These are phyloP conservation scores for Portevinia maculata DNA, from an alignment of 2,888 invertebrate genomes.

Conservation along the genomic window DNA sequence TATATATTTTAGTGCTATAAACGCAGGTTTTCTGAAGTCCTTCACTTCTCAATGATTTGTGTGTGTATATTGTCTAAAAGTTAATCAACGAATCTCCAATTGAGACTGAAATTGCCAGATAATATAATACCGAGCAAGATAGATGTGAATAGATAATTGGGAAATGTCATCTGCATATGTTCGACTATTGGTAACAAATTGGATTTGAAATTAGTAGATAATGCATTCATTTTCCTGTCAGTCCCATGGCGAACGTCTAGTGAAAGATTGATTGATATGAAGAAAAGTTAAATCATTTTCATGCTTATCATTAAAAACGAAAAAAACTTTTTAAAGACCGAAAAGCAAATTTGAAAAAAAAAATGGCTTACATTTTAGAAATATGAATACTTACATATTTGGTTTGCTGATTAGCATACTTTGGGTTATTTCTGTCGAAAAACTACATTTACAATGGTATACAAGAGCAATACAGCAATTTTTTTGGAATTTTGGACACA, in stretches of 20 bases:
- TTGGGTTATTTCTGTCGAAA: too few relatives aligned
- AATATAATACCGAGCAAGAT: conserved; percentile 33
- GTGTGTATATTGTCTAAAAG: conserved; percentile 29
- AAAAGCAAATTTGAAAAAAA: too few relatives aligned
- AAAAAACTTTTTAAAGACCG: too few relatives aligned
- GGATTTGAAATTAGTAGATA: conserved; percentile 19
- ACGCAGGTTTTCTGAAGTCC: conserved; percentile 13
- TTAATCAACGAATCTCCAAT: conserved; percentile 49
- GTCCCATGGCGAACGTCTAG: conserved; percentile 7
- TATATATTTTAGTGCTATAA: background rate
- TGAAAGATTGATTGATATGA: background rate
- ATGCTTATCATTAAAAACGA: too few relatives aligned
- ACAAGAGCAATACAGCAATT: too few relatives aligned
- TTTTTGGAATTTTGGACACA: too few relatives aligned
- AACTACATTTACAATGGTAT: too few relatives aligned
- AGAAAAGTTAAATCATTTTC: background rate
- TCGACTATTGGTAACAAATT: conserved; percentile 43
- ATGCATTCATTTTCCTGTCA: conserved; percentile 28
- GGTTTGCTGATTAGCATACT: too few relatives aligned
- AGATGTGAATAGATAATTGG: conserved; percentile 55
- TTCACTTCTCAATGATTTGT: conserved; percentile 44
- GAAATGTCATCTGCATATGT: conserved; percentile 58
- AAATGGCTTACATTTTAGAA: too few relatives aligned
- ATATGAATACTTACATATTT: too few relatives aligned
- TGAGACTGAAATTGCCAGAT: conserved; percentile 26